These are phyloP conservation scores for Piliocolobus tephrosceles DNA, from an alignment of 2,113 vertebrate genomes.

Conservation along the genomic window DNA sequence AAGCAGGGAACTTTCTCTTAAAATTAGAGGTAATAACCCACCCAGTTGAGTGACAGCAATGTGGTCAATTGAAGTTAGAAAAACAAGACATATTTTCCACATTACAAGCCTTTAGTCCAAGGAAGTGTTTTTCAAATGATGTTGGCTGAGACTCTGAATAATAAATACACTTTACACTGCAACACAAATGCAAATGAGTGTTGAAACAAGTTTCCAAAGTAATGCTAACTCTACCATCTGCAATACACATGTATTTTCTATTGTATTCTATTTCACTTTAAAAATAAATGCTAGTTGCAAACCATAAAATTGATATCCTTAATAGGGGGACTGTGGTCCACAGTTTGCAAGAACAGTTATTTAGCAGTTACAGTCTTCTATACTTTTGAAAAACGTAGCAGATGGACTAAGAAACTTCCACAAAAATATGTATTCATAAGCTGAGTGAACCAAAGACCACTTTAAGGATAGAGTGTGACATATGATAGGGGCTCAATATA, in stretches of 20 bases:
- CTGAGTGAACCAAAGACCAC: background rate
- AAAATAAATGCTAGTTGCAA: background rate
- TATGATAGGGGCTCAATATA: background rate
- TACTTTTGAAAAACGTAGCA: background rate
- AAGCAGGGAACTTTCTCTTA: conserved; percentile 45
- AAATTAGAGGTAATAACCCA: background rate
- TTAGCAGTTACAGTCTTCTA: background rate
- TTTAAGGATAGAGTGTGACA: background rate
- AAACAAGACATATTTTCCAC: background rate
- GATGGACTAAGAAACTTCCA: background rate
- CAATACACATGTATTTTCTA: background rate
- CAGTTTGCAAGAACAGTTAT: background rate
- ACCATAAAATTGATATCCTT: background rate
- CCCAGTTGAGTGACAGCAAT: rapidly evolving
- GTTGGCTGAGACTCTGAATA: background rate
- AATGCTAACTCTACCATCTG: background rate
- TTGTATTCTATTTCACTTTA: background rate
- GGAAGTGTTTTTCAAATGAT: background rate
- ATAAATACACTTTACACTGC: background rate
- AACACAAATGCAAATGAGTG: background rate
- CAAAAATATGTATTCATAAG: background rate
- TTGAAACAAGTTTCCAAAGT: background rate
- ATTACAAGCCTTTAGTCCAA: background rate
- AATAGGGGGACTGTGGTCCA: background rate
- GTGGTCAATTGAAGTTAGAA: background rate